Evolutionary conservation across 2,113 vertebrate genomes (phyloP), one percentile per base, ranked within the genome.

Genomic region (Corythoichthys intestinalis): DNA sequence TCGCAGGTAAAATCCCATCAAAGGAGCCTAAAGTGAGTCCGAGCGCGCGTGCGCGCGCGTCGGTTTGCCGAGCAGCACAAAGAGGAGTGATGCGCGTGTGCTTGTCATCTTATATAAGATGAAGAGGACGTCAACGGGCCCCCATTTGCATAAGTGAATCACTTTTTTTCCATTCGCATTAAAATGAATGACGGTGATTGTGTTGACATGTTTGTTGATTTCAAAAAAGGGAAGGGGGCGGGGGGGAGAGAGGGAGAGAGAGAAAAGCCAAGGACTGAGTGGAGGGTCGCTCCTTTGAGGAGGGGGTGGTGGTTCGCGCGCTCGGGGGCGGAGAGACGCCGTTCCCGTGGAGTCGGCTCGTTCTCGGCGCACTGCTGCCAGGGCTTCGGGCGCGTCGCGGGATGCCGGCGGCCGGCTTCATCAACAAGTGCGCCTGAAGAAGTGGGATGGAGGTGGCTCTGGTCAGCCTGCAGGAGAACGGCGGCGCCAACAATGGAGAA

Each of bases 381-480:
- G 41, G 41, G 20, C 61, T 13, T 9, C 9, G 39, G 39, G 6
- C 41, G 41, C 41, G 41, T 44, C 6, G 41, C 6, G 56, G 50
- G 56, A 58, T 58, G 56, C 34, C 12, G 56, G 13, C 56, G 34
- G 35, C 41, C 9, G 41, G 34, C 34, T 58, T 13, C 56, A 2
- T 37, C 56, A 58, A 58, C 56, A 58, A 58, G 56, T 58, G 56
- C 56, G 56, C 34, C 34, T 58, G 56, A 58, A 34, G 20, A 28
- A 81, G 74, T 81, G 87, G 87, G 74, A 97, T 97, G 96, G 96
- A 98, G 92, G 91, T 95, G 78, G 91, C 93, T 78, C 89, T 94
- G 94, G 93, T 94, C 87, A 94, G 93, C 71, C 92, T 94, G 92
- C 56, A 58, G 34, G 94, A 96, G 88, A 94, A 95, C 90, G 92